Conservation (phyloP, 1,140 invertebrate genomes). For the Yoshiicerus persimilis region DNA sequence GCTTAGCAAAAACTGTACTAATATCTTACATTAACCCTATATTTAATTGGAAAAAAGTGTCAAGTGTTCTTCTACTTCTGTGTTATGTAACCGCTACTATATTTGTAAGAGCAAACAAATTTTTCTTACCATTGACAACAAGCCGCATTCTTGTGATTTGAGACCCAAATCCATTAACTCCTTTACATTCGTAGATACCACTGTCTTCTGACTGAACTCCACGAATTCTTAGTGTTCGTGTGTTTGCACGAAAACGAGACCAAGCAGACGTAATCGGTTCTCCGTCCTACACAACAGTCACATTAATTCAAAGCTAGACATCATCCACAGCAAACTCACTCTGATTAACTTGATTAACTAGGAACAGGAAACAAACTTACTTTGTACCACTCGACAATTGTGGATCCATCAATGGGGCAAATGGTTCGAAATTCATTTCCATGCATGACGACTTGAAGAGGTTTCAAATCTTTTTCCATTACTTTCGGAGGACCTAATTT, state of each 20-base stretch:
- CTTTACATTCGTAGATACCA: slow-evolving; percentile 49
- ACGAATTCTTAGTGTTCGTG: slow-evolving; percentile 41
- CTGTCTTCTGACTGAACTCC: slow-evolving; percentile 39
- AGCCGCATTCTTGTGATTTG: slow-evolving; percentile 42
- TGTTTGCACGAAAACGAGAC: slow-evolving; percentile 41
- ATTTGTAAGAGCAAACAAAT: no score
- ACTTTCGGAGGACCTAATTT: slow-evolving; percentile 36
- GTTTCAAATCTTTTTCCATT: slow-evolving; percentile 29
- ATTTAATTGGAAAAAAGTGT: no score
- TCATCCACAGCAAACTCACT: no score
- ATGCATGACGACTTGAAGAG: slow-evolving; percentile 35
- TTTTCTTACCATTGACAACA: slow-evolving; percentile 44
- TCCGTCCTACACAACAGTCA: slow-evolving; percentile 52
- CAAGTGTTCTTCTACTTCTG: no score
- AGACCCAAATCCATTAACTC: slow-evolving; percentile 50
- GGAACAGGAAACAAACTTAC: slow-evolving; percentile 1
- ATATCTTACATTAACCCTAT: no score
- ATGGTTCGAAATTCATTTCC: slow-evolving; percentile 45
- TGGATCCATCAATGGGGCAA: slow-evolving; percentile 44
- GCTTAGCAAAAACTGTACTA: no score
- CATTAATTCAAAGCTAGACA: no score
- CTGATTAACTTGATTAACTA: no score
- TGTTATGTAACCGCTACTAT: no score
- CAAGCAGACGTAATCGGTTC: slow-evolving; percentile 48
- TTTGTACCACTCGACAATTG: slow-evolving; percentile 47